Evolutionary conservation across 1,140 invertebrate species (phyloP), one percentile per base, ranked within the genome.

Genomic region (Acromyrmex echinatior): DNA sequence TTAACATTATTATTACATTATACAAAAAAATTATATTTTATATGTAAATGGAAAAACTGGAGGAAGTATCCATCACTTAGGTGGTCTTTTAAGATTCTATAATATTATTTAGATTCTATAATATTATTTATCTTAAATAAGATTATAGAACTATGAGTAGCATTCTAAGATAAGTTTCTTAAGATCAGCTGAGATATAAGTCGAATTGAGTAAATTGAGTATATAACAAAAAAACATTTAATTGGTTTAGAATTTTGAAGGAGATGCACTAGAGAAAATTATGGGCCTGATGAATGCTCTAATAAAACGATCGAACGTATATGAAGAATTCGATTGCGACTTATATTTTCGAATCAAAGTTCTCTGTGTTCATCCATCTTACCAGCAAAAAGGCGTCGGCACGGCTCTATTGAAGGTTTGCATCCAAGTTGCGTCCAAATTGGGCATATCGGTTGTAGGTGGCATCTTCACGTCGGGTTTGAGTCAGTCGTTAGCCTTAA

Each of bases 401-500:
- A 93, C 92, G 28, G 95, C 96, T 21, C 91, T 97, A 78, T 90
- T 96, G 45, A 93, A 95, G 45, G 92, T 94, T 31, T 96, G 95
- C 14, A 89, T 96, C 18, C 89, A 93, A 18, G 92, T 96, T 7
- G 96, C 96, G 1, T 92, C 92, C 12, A 94, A 94, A 6, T 93
- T 96, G 3, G 94, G 95, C 18, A 93, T 96, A 3, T 92, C 94
- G 0, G 95, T 95, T 0, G 90, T 97, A 14, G 94, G 95, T 45
- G 96, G 96, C 1, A 94, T 97, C 53, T 97, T 97, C 79, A 96
- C 96, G 0, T 96, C 95, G 1, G 95, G 90, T 3, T 87, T 92
- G 0, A 84, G 93, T 35, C 96, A 97, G 89, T 93, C 94, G 49
- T 88, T 95, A 0, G 96, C 96, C 0, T 90, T 92, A 7, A 95